Conservation (phyloP, 2,113 vertebrate genomes). For the Nibea albiflora region DNA sequence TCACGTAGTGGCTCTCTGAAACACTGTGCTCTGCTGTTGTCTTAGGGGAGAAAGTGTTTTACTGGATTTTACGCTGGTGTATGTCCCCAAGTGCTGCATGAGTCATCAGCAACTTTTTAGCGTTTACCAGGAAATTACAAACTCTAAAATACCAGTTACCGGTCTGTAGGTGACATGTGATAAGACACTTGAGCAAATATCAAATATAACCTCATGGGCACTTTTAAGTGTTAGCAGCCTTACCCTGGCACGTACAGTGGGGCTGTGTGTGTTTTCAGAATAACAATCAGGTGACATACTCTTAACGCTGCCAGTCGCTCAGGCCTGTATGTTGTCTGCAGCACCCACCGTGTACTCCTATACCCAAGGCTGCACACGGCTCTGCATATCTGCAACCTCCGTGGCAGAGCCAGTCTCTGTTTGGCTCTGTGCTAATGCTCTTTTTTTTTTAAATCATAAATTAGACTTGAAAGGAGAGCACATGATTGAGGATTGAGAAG, state of each 20-base stretch:
- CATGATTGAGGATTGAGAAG: slow-evolving; percentile 58
- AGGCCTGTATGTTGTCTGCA: slow-evolving; percentile 37
- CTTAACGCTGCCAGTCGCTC: slow-evolving; percentile 13
- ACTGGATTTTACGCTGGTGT: too few relatives aligned
- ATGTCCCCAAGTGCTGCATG: too few relatives aligned
- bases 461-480: slow-evolving; percentile 62
- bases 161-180: too few relatives aligned
- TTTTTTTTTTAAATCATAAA: slow-evolving; percentile 63
- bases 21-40: too few relatives aligned
- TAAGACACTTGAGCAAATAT: not conserved
- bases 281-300: slow-evolving; percentile 44
- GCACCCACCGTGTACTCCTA: slow-evolving; percentile 29
- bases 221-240: not conserved
- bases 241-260: not conserved
- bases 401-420: slow-evolving; percentile 45
- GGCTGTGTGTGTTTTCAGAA: slow-evolving; percentile 13
- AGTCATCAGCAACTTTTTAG: too few relatives aligned
- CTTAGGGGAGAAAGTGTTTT: too few relatives aligned
- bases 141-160: too few relatives aligned
- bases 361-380: slow-evolving; percentile 14
- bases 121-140: too few relatives aligned
- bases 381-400: slow-evolving; percentile 45
- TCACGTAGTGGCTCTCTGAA: too few relatives aligned
- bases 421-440: slow-evolving; percentile 60
- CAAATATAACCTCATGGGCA: too few relatives aligned